These are phyloP conservation scores for Aphelenchoides fujianensis DNA, from an alignment of 1,140 invertebrate species.

Conservation along the genomic window DNA sequence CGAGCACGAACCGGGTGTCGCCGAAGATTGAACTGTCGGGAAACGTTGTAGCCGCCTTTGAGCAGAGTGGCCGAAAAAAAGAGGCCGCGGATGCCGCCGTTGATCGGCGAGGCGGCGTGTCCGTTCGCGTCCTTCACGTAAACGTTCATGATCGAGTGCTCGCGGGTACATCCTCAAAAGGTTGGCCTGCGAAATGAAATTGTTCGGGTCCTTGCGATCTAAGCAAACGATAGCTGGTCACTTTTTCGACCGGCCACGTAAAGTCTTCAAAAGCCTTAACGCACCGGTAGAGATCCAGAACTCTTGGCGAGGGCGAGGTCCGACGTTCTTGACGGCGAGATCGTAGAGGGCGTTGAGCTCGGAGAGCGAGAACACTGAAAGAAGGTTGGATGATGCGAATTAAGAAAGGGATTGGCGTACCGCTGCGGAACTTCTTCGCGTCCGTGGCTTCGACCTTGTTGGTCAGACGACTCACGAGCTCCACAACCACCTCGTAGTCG, in stretches of 20 bases:
- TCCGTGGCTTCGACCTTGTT: background rate
- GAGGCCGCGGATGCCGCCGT: conserved; percentile 43
- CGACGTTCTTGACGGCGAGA: background rate
- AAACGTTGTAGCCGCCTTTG: conserved; percentile 27
- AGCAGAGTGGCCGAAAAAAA: conserved; percentile 48
- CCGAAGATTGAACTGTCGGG: conserved; percentile 47
- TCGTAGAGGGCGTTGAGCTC: conserved; percentile 23
- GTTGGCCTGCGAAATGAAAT: no score
- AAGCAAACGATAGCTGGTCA: conserved; percentile 55
- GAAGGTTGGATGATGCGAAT: no score
- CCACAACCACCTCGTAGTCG: background rate
- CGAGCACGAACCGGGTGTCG: conserved; percentile 40
- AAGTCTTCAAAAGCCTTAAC: no score
- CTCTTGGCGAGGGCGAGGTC: background rate
- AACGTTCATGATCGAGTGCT: conserved; percentile 48
- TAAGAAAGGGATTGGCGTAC: no score
- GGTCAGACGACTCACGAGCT: background rate
- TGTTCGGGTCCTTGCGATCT: no score
- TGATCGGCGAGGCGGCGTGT: conserved; percentile 55
- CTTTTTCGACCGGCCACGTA: no score
- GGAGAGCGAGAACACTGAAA: conserved; percentile 26
- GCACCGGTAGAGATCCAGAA: conserved; percentile 50
- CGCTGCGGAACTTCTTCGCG: no score
- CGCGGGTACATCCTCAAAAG: no score
- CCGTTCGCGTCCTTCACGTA: conserved; percentile 60